Conservation (phyloP, 2,113 vertebrate genomes). For the Thermophis baileyi region DNA sequence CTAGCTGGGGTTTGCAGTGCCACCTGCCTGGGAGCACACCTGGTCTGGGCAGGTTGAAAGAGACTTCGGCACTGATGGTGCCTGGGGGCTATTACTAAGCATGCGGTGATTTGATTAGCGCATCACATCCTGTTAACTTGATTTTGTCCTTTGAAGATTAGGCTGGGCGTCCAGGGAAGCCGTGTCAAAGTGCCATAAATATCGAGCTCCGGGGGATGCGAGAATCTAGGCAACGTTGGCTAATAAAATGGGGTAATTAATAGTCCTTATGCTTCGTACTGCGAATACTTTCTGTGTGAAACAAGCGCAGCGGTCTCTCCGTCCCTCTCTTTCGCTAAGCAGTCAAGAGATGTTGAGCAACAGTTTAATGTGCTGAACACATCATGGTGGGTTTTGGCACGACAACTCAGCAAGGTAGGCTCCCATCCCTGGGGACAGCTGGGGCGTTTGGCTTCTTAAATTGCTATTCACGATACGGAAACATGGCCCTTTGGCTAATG, state of each 20-base stretch:
- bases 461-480: constrained; percentile 28
- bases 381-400: constrained; percentile 10
- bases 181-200: background rate
- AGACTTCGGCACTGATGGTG: background rate
- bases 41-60: background rate
- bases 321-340: background rate
- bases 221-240: constrained; percentile 25
- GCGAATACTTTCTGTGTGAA: constrained; percentile 14
- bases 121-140: too few species aligned
- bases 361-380: constrained; percentile 24
- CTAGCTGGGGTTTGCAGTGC: background rate
- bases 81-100: background rate
- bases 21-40: background rate
- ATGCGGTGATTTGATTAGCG: background rate
- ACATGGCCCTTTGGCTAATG: constrained; percentile 19
- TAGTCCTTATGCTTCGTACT: constrained; percentile 29
- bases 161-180: background rate
- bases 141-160: background rate
- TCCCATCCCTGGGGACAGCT: constrained; percentile 26
- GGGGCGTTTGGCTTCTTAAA: constrained; percentile 9
- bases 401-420: background rate
- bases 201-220: constrained; percentile 8
- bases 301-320: constrained; percentile 23
- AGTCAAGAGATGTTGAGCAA: constrained; percentile 4
- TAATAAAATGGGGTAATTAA: constrained; percentile 21